Percentiles rank a stretch among this genome's conserved stretches.
Conservation (phyloP, 2,113 vertebrate species). For the Platanista minor region DNA sequence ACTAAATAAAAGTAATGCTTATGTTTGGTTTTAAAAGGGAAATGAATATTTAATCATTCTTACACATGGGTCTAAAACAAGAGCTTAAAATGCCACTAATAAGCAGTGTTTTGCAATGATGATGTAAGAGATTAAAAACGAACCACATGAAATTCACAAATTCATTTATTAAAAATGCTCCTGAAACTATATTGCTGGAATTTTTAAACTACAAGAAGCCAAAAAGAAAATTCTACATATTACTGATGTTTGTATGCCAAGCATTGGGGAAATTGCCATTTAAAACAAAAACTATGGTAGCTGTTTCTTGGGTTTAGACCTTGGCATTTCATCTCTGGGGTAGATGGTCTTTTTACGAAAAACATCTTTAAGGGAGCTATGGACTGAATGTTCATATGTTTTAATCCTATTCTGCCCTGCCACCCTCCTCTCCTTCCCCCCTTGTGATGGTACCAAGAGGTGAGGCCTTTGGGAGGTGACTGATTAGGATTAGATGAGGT, state of each 20-base stretch:
- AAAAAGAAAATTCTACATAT: background rate
- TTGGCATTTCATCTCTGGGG: background rate
- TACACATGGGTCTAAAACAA: background rate
- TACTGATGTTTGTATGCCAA: background rate
- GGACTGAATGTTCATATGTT: background rate
- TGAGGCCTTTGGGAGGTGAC: background rate
- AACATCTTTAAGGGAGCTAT: background rate
- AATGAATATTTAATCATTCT: conserved; percentile 29
- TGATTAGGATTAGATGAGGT: background rate
- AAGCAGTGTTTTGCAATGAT: conserved; percentile 17
- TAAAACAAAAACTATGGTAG: background rate
- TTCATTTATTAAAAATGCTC: conserved; percentile 27
- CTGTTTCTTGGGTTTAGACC: background rate
- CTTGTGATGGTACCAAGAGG: background rate
- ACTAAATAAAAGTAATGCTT: background rate
- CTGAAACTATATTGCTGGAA: conserved; percentile 14
- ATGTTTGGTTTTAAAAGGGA: conserved; percentile 30
- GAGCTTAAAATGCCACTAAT: conserved; percentile 22
- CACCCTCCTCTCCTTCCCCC: fast-evolving
- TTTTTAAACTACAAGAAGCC: conserved; percentile 17
- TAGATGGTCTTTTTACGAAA: background rate
- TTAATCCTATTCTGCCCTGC: background rate
- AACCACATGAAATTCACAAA: conserved; percentile 12
- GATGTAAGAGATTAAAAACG: background rate
- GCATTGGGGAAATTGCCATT: background rate